Base-by-base conservation (phyloP, 2,113 vertebrate genomes). In the Xenopus laevis region DNA sequence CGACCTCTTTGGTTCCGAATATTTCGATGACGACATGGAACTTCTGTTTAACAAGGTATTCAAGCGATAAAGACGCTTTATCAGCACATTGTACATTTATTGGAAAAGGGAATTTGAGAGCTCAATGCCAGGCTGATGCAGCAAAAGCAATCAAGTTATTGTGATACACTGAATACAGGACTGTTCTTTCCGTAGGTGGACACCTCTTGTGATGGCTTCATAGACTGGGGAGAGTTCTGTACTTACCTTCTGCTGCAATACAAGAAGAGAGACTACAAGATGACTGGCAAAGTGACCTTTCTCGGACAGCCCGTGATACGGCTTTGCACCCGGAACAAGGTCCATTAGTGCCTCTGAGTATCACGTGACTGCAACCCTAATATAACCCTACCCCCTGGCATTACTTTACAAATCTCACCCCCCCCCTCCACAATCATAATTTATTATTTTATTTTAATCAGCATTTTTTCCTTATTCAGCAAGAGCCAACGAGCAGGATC, bases 261-360 rank as follows among this genome's bases (percentile, higher is more conserved):
- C 80, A 84, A 79, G 21, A 85, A 91, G n/a, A 79, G 79, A 67
- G 78, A 81, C 7, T 18, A 74, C 0, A 47, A 72, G 9, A 64
- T 61, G 23, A 47, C 72, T 40, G 79, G 79, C 6, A 61, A 71
- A 33, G 60, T 74, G 23, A 79, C 78, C 40, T 71, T 87, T 0
- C 69, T 81, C 47, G 9, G 73, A 0, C 78, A 83, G 65, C 85
- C 80, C 0, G 66, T 78, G 53, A 80, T 87, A 62, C 78, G 40
- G 21, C 79, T 81, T 79, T 87, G 83, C 78, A 67, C 50, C 3
- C 77, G 75, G 58, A 90, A 85, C 81, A 87, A 84, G 82, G 83
- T 84, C 12, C 65, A 53, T 1, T 10, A 1, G 16, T 17, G 8
- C n/a, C 2, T 6, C 33, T 40, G 6, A 40, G 33, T 40, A 40